Base-by-base conservation (phyloP, 2,113 vertebrate genomes). In the Phocoena sinus region DNA sequence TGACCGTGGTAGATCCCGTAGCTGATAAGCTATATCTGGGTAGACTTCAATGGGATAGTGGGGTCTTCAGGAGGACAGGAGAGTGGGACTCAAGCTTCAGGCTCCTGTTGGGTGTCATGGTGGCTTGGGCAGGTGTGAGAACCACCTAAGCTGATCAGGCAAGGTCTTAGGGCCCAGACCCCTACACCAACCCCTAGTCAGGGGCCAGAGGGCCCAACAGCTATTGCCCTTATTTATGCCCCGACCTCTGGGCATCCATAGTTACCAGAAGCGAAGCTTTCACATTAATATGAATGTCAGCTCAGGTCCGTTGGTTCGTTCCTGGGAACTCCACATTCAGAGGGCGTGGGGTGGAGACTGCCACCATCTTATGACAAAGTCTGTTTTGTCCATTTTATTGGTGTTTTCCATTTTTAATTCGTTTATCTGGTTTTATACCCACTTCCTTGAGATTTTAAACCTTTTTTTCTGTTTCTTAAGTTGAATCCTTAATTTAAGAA, bases 241-340 rank as follows among this genome's bases (percentile, higher is more conserved):
- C 73, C 56, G 25, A 50, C 91, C 83, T 89, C 53, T 58, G n/a
- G 73, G 28, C 44, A 91, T 89, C 91, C 20, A 9, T 62, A n/a
- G 80, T 96, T 91, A 70, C 44, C 44, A 68, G 91, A 93, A 96
- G 9, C 41, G 91, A 93, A 81, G 15, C 63, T 80, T 91, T 89
- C 79, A 23, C 10, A 56, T 85, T 68, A 82, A 36, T 79, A 33
- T 65, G 13, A 65, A 5, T 53, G 31, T 76, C 31, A 62, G 50
- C 88, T 94, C 67, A 73, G 53, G 50, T 5, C 17, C 58, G 58
- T 96, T 60, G 91, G 36, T 90, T 94, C 71, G 47, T 84, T 90
- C 56, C 38, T 63, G 67, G 58, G 68, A 89, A 63, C 4, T 47
- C 47, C 36, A 47, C 14, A 28, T 60, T 94, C 56, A 38, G 53